Evolutionary conservation across 2,888 invertebrate species (phyloP), one percentile per base, ranked within the genome.

Genomic region (Napeogenes sylphis): DNA sequence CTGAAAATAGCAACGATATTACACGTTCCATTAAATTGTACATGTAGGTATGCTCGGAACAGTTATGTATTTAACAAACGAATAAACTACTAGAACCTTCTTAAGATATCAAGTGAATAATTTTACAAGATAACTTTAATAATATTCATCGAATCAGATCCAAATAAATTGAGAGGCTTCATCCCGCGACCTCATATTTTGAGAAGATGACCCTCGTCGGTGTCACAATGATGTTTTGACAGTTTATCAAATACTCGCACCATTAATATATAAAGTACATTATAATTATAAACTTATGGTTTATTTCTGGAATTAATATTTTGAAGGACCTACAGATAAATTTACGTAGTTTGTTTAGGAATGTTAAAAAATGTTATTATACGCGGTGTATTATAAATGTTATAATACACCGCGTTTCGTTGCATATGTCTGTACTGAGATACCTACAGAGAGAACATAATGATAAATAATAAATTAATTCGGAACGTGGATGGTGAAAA

Each of bases 1-100:
- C 61, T 60, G 65, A 66, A 68, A 64, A 61, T 68, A 66, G 63
- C 63, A 66, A 65, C 21, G 21, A 21, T 21, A 21, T 21, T 21
- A 21, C 21, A 21, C n/a, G n/a, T 21, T 21, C 21, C 21, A 21
- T 21, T 21, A 21, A 21, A 21, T 21, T 21, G 21, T 21, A 21
- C 21, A 21, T 21, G 21, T 21, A 21, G 21, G 21, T 21, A 21
- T 21, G 21, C 21, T 21, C 21, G 21, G 21, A 21, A 21, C 21
- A 21, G 1, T 21, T 21, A 1, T 1, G 35, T 0, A 35, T 2
- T 35, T 35, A 35, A 42, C 10, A 10, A 2, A 12, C 42, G 3
- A 8, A 42, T 3, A 10, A 42, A 42, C 42, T 42, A 42, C 10
- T 42, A 42, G 8, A 10, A 42, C 8, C 5, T 6, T 38, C 38